Conservation (phyloP, 2,888 invertebrate genomes). For the Napeogenes sylphis region DNA sequence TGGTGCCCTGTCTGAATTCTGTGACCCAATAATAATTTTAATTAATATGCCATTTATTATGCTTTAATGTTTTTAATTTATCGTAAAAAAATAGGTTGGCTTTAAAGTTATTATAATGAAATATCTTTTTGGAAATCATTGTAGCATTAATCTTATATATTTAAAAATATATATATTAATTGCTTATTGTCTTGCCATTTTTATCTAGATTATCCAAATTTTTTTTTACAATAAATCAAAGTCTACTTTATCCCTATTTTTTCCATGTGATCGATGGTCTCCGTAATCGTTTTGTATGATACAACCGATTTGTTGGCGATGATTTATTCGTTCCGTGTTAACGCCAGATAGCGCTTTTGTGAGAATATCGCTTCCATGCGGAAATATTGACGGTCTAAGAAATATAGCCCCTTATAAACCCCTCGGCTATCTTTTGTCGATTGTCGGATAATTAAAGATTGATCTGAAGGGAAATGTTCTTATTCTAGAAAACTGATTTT, state of each 20-base stretch:
- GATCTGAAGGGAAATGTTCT: conserved; percentile 2
- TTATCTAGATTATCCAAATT: too few species aligned
- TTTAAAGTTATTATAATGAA: too few species aligned
- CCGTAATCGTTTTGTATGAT: conserved; percentile 51
- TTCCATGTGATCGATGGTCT: conserved; percentile 51
- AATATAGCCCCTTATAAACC: conserved; percentile 56
- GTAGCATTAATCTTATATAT: too few species aligned
- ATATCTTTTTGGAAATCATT: too few species aligned
- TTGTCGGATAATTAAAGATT: not conserved
- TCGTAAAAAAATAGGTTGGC: too few species aligned
- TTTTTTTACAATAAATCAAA: conserved; percentile 10
- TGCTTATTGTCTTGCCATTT: too few species aligned
- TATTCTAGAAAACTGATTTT: too few species aligned
- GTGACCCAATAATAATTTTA: not conserved
- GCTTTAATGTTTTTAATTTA: too few species aligned
- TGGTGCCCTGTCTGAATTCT: not conserved
- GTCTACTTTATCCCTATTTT: conserved; percentile 35
- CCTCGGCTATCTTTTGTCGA: conserved; percentile 5
- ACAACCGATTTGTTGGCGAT: conserved; percentile 49
- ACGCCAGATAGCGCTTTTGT: conserved; percentile 56
- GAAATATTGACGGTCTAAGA: conserved; percentile 49
- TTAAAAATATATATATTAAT: too few species aligned
- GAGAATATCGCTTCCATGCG: conserved; percentile 44
- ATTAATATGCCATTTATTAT: too few species aligned
- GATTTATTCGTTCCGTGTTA: conserved; percentile 64